Evolutionary conservation across 2,797 vertebrate species (phyloP).

Genomic region (Merluccius polli): DNA sequence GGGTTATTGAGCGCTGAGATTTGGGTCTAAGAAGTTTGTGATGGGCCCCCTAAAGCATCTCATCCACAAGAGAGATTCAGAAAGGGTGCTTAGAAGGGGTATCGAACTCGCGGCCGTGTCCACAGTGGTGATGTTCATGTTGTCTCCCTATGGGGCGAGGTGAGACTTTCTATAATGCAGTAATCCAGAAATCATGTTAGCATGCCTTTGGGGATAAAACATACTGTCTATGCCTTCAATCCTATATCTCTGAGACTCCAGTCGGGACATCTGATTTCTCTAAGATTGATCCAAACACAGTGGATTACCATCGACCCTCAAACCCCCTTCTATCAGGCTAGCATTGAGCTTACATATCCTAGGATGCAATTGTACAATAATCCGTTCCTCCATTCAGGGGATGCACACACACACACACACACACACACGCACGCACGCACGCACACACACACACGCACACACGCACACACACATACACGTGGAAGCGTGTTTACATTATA

Average conservation of each 20-base stretch:
- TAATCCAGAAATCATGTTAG: constrained; percentile 75
- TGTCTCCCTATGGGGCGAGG: constrained; percentile 45
- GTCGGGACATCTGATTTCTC: constrained; percentile 46
- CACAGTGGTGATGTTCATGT: constrained; percentile 38
- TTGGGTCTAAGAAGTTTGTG: neutral
- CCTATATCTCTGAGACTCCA: constrained; percentile 66
- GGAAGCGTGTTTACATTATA: neutral
- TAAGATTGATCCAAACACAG: constrained; percentile 60
- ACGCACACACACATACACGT: constrained; percentile 3
- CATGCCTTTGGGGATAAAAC: constrained; percentile 59
- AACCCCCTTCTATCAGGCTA: constrained; percentile 40
- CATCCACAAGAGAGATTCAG: neutral
- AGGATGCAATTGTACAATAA: constrained; percentile 53
- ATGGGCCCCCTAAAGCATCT: neutral
- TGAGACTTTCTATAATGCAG: constrained; percentile 68
- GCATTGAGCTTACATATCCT: constrained; percentile 47
- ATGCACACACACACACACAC: constrained; percentile 17
- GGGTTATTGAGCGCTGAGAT: neutral
- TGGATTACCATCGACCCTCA: constrained; percentile 66
- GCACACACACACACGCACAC: constrained; percentile 24
- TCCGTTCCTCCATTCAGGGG: constrained; percentile 41
- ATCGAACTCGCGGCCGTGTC: constrained; percentile 4
- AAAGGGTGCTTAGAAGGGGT: neutral
- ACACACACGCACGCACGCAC: constrained; percentile 20
- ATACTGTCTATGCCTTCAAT: constrained; percentile 63